phyloP scores from a whole-genome alignment of 2,888 invertebrate genomes.

The Sphaerophoria taeniata region DNA sequence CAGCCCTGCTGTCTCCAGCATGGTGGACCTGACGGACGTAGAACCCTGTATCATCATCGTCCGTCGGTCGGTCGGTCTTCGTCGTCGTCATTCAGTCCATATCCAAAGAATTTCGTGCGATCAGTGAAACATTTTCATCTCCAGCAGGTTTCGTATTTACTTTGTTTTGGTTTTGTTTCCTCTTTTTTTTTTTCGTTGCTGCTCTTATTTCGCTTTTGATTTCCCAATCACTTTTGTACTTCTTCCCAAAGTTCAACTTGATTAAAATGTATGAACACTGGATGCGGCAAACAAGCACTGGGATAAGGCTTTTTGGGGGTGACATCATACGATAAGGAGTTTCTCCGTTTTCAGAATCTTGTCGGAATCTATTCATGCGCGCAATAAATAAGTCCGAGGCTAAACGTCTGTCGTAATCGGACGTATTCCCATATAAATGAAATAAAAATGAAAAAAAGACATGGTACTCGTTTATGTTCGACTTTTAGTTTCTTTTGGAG shows the following conservation, averaged over 20 bases:
- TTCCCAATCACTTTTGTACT: constrained; percentile 66
- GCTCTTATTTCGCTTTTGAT: constrained; percentile 18
- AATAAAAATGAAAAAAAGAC: not conserved
- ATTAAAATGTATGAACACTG: not conserved
- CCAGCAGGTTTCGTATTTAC: constrained; percentile 63
- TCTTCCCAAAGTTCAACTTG: constrained; percentile 6
- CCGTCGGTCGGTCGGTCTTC: not conserved
- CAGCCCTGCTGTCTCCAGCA: constrained; percentile 67
- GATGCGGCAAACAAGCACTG: not conserved
- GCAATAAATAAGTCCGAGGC: constrained; percentile 63
- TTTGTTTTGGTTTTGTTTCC: constrained; percentile 20
- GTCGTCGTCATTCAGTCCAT: constrained; percentile 25
- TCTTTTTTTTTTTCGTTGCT: constrained; percentile 15
- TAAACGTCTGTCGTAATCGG: constrained; percentile 70
- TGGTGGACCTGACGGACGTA: constrained; percentile 35
- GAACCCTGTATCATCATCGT: constrained; percentile 43
- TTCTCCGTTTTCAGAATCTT: constrained; percentile 70
- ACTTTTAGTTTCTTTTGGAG: not conserved
- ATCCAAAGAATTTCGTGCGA: constrained; percentile 68
- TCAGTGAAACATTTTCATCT: constrained; percentile 69
- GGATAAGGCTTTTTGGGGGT: constrained; percentile 55
- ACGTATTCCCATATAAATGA: constrained; percentile 16
- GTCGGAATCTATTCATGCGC: constrained; percentile 68
- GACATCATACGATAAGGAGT: constrained; percentile 72
- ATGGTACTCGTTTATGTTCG: constrained; percentile 7